These are phyloP conservation scores for Hemichromis elongatus DNA, from an alignment of 2,113 vertebrate genomes.

Conservation along the genomic window DNA sequence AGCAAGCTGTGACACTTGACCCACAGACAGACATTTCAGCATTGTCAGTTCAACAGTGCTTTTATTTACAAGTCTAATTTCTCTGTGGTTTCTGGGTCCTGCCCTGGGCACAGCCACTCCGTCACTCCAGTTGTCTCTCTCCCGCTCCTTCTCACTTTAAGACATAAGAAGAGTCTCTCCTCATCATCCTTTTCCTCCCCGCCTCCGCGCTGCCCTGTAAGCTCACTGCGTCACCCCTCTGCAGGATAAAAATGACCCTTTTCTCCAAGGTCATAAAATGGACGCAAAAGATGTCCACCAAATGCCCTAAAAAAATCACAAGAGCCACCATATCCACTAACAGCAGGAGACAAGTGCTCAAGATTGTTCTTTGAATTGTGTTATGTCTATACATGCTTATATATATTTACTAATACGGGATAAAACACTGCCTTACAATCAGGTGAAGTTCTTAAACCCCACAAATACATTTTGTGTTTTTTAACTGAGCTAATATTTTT, in stretches of 20 bases:
- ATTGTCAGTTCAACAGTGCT: not conserved
- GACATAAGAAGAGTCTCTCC: not conserved
- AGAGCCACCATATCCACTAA: not conserved
- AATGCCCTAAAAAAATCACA: not conserved
- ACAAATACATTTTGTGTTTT: not conserved
- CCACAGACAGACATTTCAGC: not conserved
- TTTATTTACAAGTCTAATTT: not conserved
- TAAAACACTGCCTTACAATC: not conserved
- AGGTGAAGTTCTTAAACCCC: not conserved
- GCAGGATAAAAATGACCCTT: too few species aligned
- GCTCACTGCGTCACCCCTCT: not conserved
- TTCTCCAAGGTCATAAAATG: not conserved
- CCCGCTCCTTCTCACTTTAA: not conserved
- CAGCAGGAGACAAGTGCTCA: not conserved
- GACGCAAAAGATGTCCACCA: not conserved
- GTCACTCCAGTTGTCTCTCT: not conserved
- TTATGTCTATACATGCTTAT: not conserved
- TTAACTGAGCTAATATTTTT: not conserved
- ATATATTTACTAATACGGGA: not conserved
- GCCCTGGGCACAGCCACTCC: accelerated
- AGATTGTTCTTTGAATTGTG: not conserved
- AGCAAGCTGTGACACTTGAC: not conserved
- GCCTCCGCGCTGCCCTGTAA: not conserved
- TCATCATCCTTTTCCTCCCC: not conserved
- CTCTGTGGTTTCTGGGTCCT: not conserved